These are phyloP conservation scores for Dreissena rostriformis DNA, from an alignment of 1,140 invertebrate species.

Conservation along the genomic window DNA sequence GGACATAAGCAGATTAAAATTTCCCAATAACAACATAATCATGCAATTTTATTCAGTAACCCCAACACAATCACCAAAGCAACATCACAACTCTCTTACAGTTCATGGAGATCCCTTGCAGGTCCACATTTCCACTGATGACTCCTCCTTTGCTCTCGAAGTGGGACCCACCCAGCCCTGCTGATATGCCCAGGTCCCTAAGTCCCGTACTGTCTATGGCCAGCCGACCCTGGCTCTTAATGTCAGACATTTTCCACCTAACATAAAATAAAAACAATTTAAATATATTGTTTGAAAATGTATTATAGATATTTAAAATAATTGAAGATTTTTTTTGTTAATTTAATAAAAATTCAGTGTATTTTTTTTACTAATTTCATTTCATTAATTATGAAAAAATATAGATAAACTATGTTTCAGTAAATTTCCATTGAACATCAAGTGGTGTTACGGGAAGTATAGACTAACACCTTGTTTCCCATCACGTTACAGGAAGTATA, in stretches of 20 bases:
- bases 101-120: slow-evolving; percentile 93
- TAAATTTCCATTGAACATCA: no score
- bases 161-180: slow-evolving; percentile 93
- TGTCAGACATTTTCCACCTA: slow-evolving; percentile 95
- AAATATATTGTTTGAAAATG: no score
- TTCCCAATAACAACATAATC: no score
- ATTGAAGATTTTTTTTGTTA: no score
- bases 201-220: slow-evolving; percentile 97
- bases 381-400: no score
- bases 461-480: slow-evolving; percentile 93
- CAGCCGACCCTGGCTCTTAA: slow-evolving; percentile 93
- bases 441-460: neutral
- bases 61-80: neutral
- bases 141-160: slow-evolving; percentile 98
- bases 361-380: no score
- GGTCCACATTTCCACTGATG: slow-evolving; percentile 95
- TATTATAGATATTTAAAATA: no score
- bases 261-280: no score
- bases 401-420: no score
- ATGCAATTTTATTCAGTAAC: no score
- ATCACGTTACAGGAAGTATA: slow-evolving; percentile 92
- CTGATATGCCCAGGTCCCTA: slow-evolving; percentile 94
- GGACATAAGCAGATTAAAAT: no score
- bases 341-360: no score
- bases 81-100: slow-evolving; percentile 82